These are phyloP conservation scores for Patagioenas fasciata DNA, from an alignment of 2,113 vertebrate genomes.

Conservation along the genomic window DNA sequence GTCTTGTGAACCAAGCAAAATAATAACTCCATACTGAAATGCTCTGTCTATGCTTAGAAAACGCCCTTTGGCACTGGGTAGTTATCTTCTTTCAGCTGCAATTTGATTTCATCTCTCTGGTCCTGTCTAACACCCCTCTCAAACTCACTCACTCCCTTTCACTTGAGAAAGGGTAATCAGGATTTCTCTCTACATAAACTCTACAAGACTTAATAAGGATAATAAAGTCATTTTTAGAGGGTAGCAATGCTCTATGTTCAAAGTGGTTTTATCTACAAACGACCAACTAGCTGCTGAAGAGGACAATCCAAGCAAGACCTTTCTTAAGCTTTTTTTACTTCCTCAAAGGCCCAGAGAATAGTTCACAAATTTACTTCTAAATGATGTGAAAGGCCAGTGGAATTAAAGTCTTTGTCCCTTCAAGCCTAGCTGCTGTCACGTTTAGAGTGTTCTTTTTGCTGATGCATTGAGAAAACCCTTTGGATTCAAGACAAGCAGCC, in stretches of 20 bases:
- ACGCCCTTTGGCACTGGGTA: neutral
- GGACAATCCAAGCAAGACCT: neutral
- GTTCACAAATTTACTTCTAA: neutral
- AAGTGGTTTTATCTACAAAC: neutral
- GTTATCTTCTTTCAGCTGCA: neutral
- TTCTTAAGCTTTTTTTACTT: neutral
- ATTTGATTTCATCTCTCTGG: neutral
- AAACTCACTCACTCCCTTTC: neutral
- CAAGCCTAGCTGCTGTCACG: neutral
- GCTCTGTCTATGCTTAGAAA: neutral
- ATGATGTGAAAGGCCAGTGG: neutral
- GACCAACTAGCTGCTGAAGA: neutral
- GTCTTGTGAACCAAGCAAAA: neutral
- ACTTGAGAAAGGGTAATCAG: neutral
- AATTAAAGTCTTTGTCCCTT: neutral
- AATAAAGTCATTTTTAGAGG: neutral
- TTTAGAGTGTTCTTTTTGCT: neutral
- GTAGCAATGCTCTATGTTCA: neutral
- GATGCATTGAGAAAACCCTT: neutral
- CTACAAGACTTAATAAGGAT: neutral
- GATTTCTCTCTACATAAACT: neutral
- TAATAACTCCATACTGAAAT: neutral
- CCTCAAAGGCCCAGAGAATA: neutral
- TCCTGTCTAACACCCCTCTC: neutral
- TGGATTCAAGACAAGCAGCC: neutral